Base-by-base conservation (phyloP, 2,888 invertebrate species). In the Cantharis nigra region DNA sequence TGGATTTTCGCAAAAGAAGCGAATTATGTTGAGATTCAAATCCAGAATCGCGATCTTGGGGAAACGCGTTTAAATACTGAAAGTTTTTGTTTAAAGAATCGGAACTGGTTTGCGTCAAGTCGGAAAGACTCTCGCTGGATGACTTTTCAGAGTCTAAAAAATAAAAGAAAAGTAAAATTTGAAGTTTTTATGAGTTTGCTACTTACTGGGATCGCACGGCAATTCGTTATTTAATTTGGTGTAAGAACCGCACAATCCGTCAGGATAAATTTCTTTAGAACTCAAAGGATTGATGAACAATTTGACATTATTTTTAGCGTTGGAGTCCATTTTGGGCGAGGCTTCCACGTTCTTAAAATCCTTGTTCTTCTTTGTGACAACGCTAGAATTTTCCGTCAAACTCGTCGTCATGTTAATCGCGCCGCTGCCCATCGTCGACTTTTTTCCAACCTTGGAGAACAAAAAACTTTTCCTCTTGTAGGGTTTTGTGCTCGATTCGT, bases 251-350 rank as follows among this genome's bases (percentile, higher is more conserved):
- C 87, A 85, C 3, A 88, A 71, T 13, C 89, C 88, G 63, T 85
- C 84, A 0, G 88, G 87, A 81, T 89, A 89, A 70, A 89, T 87
- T 81, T 89, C 89, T 80, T 89, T 89, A 4, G 85, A 83, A 77
- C 88, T 87, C 76, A 89, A 82, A 3, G 89, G 89, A 81, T 89
- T 89, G 26, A 89, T 87, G 69, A 89, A 88, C 14, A 89, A 82
- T 80, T 89, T 89, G 2, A 89, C 87, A 64, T 87, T 88, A 18
- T 83, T 84, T 80, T 87, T 87, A 3, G 75, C 70, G 11, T 69
- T 76, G 9, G 74, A 71, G 13, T 83, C 84, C n/a, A 81, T 71
- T 69, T 79, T 81, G 0, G 82, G 80, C 10, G 80, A 79, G 7
- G 77, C 80, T 30, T 84, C 83, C 9, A 84, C 80, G 70, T 82